A percentile compares a stretch with the other conserved stretches of the same genome.
Conservation (phyloP, 2,113 vertebrate species). For the Petrocephalus zakoni region DNA sequence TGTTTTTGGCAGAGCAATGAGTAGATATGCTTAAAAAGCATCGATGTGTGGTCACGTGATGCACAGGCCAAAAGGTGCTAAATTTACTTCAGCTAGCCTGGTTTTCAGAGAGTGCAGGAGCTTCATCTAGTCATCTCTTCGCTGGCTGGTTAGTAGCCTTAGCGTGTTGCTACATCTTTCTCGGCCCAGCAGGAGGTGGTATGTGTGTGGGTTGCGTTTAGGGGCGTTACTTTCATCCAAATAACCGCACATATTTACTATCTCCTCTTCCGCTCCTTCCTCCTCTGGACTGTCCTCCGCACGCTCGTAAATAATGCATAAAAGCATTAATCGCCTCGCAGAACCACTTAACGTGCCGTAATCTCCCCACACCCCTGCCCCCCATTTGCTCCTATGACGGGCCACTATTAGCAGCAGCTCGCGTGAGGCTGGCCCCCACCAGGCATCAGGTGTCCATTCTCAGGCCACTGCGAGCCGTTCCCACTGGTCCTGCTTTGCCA, state of each 20-base stretch:
- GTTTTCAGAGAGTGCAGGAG: background rate
- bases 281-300: slow-evolving; percentile 15
- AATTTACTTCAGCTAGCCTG: slow-evolving; percentile 19
- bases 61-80: background rate
- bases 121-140: background rate
- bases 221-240: background rate
- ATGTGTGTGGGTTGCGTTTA: background rate
- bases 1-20: background rate
- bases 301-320: slow-evolving; percentile 40
- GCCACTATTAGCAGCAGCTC: slow-evolving; percentile 23
- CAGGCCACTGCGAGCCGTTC: background rate
- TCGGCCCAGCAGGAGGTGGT: background rate
- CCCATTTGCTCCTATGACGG: background rate
- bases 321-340: slow-evolving; percentile 40
- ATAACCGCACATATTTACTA: slow-evolving; percentile 17
- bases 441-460: slow-evolving; percentile 52
- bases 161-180: background rate
- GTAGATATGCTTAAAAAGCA: background rate
- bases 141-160: background rate
- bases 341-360: slow-evolving; percentile 37
- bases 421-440: slow-evolving; percentile 30
- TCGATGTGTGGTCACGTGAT: background rate
- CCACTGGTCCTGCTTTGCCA: background rate
- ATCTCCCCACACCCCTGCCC: background rate
- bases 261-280: slow-evolving; percentile 11